These are phyloP conservation scores for Menidia menidia DNA, from an alignment of 2,797 vertebrate genomes.

Conservation along the genomic window DNA sequence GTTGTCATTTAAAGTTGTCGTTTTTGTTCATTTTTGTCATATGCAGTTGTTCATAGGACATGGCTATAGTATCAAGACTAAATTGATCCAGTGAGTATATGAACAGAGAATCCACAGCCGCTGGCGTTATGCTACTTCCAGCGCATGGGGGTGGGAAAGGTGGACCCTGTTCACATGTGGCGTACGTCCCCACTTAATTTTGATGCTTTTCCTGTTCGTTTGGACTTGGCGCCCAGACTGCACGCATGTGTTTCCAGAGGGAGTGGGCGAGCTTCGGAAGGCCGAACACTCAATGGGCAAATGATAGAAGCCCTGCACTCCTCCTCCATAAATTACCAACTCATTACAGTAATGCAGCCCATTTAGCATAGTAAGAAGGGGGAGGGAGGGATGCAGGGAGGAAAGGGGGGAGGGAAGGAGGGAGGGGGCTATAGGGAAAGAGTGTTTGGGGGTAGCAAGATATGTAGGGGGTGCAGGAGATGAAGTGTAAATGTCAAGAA, in stretches of 20 bases:
- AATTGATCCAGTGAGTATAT: constrained; percentile 6
- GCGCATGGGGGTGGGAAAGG: neutral
- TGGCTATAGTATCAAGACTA: neutral
- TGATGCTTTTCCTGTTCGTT: constrained; percentile 20
- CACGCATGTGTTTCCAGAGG: constrained; percentile 35
- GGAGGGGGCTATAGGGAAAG: constrained; percentile 23
- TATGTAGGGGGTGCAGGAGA: constrained; percentile 13
- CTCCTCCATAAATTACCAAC: constrained; percentile 78
- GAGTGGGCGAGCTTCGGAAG: constrained; percentile 39
- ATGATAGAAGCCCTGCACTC: constrained; percentile 72
- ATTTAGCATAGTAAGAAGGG: constrained; percentile 58
- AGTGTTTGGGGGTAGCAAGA: constrained; percentile 16
- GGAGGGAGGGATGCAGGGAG: neutral
- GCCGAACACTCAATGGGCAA: constrained; percentile 69
- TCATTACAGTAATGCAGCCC: constrained; percentile 78
- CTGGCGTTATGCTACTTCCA: constrained; percentile 2
- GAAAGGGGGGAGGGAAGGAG: constrained; percentile 2
- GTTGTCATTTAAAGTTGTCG: neutral
- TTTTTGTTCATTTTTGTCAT: constrained; percentile 1
- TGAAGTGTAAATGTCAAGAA: constrained; percentile 42
- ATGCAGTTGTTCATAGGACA: neutral
- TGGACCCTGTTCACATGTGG: constrained; percentile 12
- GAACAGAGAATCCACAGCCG: constrained; percentile 13
- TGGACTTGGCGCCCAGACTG: constrained; percentile 31
- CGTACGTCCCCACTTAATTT: neutral